Base-by-base conservation (phyloP, 2,888 invertebrate species). In the Agrochola circellaris region DNA sequence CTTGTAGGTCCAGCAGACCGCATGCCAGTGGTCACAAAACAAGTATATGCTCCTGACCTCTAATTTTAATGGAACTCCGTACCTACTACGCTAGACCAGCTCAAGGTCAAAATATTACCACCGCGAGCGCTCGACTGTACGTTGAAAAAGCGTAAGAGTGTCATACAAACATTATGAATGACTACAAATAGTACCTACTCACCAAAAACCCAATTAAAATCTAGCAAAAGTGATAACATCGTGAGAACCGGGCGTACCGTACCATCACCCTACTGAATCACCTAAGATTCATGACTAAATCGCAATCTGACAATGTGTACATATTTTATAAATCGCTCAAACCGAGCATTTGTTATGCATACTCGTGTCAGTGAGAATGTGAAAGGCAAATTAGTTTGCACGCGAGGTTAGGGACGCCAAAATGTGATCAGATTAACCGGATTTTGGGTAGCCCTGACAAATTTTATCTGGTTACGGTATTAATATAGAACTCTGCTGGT, bases 271-370 rank as follows among this genome's bases (percentile, higher is more conserved):
- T 62, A 78, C 77, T 77, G 67, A 81, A 87, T 85, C 86, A 89
- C 84, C 82, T 81, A 90, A 92, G 91, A 92, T 91, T 91, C 91
- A 92, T 91, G 85, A 89, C 90, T 88, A 90, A 93, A 94, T 93
- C 92, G 90, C 92, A 90, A 91, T 92, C 91, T 93, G 91, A 91
- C 93, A 90, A 88, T 90, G 91, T 91, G 90, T 95, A 93, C 93
- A 95, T 95, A 95, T 95, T 95, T 95, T 93, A 95, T 95, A 91
- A 90, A 93, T 92, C 93, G 93, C 89, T 95, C 93, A 93, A 75
- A 88, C 88, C 91, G 76, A 83, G 87, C 90, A 93, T 95, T 91
- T 92, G 92, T 91, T 94, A 95, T 95, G 94, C 94, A 95, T 93
- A 91, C 89, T 87, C 82, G 89, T 88, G 88, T 87, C 85, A 84